Base-by-base conservation (phyloP, 2,797 vertebrate species). In the Octomys mimax region DNA sequence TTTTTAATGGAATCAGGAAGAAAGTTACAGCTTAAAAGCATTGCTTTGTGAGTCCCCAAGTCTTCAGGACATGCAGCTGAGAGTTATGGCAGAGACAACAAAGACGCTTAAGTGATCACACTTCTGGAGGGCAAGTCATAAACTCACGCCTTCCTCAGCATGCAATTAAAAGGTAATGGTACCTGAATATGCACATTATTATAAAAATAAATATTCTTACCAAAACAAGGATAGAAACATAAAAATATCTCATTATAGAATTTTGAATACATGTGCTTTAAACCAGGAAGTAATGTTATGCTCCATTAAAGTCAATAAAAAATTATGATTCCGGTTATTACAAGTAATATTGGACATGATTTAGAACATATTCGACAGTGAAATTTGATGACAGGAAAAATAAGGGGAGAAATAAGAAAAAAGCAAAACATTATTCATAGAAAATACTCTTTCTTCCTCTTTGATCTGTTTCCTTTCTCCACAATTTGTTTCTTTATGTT, bases 291-390 rank as follows among this genome's bases (percentile, higher is more conserved):
- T 70, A 66, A 82, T 54, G 75, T 59, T 24, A 59, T 52, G 24
- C 12, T 83, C 88, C 33, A 54, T 81, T 80, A 36, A 85, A 85
- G n/a, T 61, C n/a, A 86, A 66, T 79, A 66, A 87, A 96, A 96
- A 84, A 3, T 28, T 22, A 95, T 89, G 24, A 62, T 62, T 42
- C 7, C 6, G 33, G 18, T 64, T 49, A 61, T 59, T 49, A 77
- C 26, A 85, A 88, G 16, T 26, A 62, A 19, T 87, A 78, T 46
- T 81, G 49, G 49, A 54, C 57, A 75, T 57, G 52, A 22, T 73
- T 85, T 66, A 52, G 57, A 24, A 59, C 12, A 46, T 61, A 87
- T 33, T 49, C 86, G 22, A 13, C 52, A 77, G 66, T 66, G 49
- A 39, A 80, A 73, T 92, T 80, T 87, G 19, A 19, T 73, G 4